A percentile compares a stretch with the other conserved stretches of the same genome.
Conservation (phyloP, 1,140 invertebrate species). For the Aphelinus atriplicis region DNA sequence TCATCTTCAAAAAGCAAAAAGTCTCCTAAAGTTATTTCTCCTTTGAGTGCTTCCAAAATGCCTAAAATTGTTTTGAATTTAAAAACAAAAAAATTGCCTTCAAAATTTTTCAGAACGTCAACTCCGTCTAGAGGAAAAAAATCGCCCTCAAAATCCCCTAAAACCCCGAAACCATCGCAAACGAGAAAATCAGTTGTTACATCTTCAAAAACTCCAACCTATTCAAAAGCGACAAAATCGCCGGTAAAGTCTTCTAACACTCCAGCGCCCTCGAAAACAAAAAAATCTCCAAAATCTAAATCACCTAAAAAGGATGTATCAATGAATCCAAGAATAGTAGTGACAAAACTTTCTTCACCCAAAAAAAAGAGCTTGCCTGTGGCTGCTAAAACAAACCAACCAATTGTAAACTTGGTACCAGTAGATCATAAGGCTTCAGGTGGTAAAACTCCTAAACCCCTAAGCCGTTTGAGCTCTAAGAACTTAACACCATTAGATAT, state of each 20-base stretch:
- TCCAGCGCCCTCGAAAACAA: background rate
- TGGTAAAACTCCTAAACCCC: background rate
- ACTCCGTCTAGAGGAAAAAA: slow-evolving; percentile 5
- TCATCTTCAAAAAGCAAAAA: slow-evolving; percentile 3
- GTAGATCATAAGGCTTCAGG: background rate
- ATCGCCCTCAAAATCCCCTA: slow-evolving; percentile 10
- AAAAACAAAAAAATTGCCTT: slow-evolving; percentile 13
- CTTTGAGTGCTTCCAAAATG: slow-evolving; percentile 32
- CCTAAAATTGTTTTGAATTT: slow-evolving; percentile 27
- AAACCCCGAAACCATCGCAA: too few species aligned
- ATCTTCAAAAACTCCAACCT: too few species aligned
- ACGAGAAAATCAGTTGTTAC: too few species aligned
- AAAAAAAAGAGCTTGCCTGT: slow-evolving; percentile 7
- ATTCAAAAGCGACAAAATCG: too few species aligned
- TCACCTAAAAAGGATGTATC: background rate
- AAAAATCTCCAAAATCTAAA: slow-evolving; percentile 17
- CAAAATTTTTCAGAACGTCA: slow-evolving; percentile 4
- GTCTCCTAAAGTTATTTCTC: background rate
- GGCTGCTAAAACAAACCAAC: slow-evolving; percentile 19
- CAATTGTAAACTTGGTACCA: slow-evolving; percentile 22
- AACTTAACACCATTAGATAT: background rate
- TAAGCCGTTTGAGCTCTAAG: background rate
- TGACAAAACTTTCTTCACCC: slow-evolving; percentile 39
- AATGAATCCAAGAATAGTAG: slow-evolving; percentile 43
- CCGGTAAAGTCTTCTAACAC: background rate